phyloP scores from a whole-genome alignment of 2,113 vertebrate genomes.

The Hystrix brachyura region DNA sequence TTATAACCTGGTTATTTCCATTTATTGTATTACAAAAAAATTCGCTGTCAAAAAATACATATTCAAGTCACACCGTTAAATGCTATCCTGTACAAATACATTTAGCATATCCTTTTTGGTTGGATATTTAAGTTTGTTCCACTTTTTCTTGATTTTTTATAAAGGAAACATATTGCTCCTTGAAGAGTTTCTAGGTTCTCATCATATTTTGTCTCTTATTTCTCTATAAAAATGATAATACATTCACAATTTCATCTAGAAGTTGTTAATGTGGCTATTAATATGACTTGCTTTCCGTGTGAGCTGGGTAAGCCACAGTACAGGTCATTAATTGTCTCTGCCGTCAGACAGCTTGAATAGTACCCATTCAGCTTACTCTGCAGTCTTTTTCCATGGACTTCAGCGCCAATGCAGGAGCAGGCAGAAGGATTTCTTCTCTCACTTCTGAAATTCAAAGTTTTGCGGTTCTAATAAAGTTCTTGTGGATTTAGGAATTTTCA shows the following conservation, averaged over 20 bases:
- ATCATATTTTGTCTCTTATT: slow-evolving; percentile 28
- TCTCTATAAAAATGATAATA: slow-evolving; percentile 31
- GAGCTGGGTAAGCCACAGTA: not conserved
- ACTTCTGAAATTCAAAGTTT: slow-evolving; percentile 13
- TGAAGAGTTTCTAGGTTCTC: not conserved
- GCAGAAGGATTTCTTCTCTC: not conserved
- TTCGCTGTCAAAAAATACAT: not conserved
- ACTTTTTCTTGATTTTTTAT: slow-evolving; percentile 41
- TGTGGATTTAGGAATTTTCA: not conserved
- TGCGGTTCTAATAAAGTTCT: not conserved
- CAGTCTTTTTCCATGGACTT: not conserved
- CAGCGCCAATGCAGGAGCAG: not conserved
- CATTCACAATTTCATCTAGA: slow-evolving; percentile 14
- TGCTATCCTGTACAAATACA: not conserved
- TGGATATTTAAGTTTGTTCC: not conserved
- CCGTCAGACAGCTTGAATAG: not conserved
- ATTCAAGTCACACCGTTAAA: not conserved
- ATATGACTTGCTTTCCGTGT: not conserved
- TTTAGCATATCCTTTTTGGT: not conserved
- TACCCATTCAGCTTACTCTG: not conserved
- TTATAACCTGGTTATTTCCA: not conserved
- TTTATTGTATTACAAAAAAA: not conserved
- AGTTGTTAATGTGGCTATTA: slow-evolving; percentile 41
- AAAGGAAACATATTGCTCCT: slow-evolving; percentile 2
- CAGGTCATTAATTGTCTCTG: slow-evolving; percentile 33